Conservation (phyloP, 2,888 invertebrate genomes). For the Ptychoptera albimana region DNA sequence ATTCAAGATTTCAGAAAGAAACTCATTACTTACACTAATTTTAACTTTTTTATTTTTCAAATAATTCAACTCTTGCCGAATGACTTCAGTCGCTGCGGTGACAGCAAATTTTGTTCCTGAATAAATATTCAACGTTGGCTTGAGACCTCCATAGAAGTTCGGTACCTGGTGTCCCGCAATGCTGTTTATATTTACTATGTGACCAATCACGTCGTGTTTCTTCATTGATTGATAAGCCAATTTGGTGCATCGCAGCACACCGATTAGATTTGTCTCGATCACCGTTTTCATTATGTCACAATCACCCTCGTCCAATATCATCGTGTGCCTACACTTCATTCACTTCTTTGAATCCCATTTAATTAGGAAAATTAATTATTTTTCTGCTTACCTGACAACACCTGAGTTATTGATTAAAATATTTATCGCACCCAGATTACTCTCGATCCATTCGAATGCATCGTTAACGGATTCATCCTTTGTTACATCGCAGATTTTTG, state of each 20-base stretch:
- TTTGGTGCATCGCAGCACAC: slow-evolving; percentile 31
- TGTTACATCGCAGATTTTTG: slow-evolving; percentile 35
- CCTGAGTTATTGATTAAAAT: slow-evolving; percentile 45
- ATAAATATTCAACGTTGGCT: slow-evolving; percentile 21
- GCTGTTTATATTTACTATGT: slow-evolving; percentile 33
- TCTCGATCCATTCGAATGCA: slow-evolving; percentile 35
- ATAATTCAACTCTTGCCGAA: slow-evolving; percentile 23
- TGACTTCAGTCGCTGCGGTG: slow-evolving; percentile 23
- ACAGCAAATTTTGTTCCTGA: slow-evolving; percentile 23
- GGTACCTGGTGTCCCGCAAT: slow-evolving; percentile 21
- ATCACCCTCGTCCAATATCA: slow-evolving; percentile 1
- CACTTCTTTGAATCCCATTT: too few species aligned
- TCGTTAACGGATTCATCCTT: slow-evolving; percentile 35
- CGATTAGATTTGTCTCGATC: slow-evolving; percentile 34
- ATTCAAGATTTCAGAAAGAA: too few species aligned
- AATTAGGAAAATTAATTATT: not conserved
- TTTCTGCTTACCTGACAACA: slow-evolving; percentile 11
- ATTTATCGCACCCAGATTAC: slow-evolving; percentile 36
- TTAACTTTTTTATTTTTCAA: slow-evolving; percentile 16
- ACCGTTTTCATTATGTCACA: slow-evolving; percentile 16
- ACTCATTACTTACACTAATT: too few species aligned
- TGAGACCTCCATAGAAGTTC: slow-evolving; percentile 12
- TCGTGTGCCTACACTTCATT: not conserved
- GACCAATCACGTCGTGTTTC: slow-evolving; percentile 29
- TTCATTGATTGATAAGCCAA: slow-evolving; percentile 35